phyloP scores from a whole-genome alignment of 2,113 vertebrate species.

The Perca fluviatilis region DNA sequence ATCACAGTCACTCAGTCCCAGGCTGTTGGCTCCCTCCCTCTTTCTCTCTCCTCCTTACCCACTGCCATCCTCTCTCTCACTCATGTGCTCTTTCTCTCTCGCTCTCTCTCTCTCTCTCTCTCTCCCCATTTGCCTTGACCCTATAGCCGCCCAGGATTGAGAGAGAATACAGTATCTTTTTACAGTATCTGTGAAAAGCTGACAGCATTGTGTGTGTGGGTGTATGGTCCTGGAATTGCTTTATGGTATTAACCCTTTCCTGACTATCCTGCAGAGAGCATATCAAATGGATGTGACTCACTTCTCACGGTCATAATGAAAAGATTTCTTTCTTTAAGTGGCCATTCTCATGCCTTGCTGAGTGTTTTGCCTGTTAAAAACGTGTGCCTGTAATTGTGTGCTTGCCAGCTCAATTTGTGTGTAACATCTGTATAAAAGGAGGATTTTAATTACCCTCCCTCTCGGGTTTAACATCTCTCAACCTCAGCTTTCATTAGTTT shows the following conservation, averaged over 20 bases:
- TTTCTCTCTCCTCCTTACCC: neutral
- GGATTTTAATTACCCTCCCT: conserved; percentile 4
- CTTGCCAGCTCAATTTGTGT: conserved; percentile 32
- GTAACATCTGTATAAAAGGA: conserved; percentile 10
- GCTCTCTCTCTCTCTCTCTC: neutral
- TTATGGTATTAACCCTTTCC: conserved; percentile 50
- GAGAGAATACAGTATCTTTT: conserved; percentile 46
- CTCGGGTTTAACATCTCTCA: neutral
- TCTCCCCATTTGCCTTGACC: conserved; percentile 13
- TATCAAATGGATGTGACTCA: neutral
- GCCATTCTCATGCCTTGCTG: conserved; percentile 41
- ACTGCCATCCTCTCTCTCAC: neutral
- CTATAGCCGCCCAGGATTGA: conserved; percentile 35
- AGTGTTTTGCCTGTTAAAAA: conserved; percentile 15
- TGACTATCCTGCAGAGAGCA: conserved; percentile 24
- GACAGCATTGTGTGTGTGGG: conserved; percentile 10
- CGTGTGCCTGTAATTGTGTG: neutral
- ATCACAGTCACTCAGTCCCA: conserved; percentile 73
- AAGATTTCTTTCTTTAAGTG: conserved; percentile 20
- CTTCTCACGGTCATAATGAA: conserved; percentile 16
- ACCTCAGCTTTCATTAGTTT: conserved; percentile 1
- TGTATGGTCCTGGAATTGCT: conserved; percentile 28
- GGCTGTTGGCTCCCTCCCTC: conserved; percentile 44
- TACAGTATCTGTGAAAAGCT: conserved; percentile 34
- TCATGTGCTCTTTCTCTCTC: too few relatives aligned